These are phyloP conservation scores for Lepus timidus DNA, from an alignment of 2,113 vertebrate species.

Conservation along the genomic window DNA sequence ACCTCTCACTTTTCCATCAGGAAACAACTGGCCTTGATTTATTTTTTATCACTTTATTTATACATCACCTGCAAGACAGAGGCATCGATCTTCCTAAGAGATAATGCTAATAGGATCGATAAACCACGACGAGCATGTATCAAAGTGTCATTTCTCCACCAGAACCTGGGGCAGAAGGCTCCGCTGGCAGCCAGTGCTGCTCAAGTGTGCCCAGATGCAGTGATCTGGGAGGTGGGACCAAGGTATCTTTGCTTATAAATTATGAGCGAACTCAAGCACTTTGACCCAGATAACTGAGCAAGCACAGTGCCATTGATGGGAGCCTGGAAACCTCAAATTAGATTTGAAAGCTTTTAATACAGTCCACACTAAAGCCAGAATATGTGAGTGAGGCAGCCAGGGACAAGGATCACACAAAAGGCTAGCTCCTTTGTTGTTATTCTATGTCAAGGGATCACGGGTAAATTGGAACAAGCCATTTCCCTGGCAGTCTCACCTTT, in stretches of 20 bases:
- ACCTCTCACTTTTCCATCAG: constrained; percentile 80
- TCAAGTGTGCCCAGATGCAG: neutral
- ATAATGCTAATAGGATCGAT: constrained; percentile 91
- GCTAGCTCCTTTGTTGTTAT: neutral
- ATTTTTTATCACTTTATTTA: constrained; percentile 87
- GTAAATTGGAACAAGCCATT: neutral
- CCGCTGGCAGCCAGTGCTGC: constrained; percentile 60
- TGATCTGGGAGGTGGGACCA: constrained; percentile 61
- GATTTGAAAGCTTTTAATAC: constrained; percentile 21
- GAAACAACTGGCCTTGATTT: constrained; percentile 83
- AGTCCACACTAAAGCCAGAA: neutral
- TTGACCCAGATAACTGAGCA: constrained; percentile 49
- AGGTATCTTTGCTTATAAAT: constrained; percentile 80
- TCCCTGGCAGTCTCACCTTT: constrained; percentile 7
- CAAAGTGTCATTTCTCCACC: constrained; percentile 83
- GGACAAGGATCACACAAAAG: neutral
- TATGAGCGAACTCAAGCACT: constrained; percentile 73
- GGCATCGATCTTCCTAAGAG: constrained; percentile 88
- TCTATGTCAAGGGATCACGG: neutral
- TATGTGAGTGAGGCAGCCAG: neutral
- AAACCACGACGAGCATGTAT: constrained; percentile 84
- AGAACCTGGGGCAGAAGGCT: constrained; percentile 71
- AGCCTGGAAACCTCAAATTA: neutral
- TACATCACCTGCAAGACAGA: constrained; percentile 86
- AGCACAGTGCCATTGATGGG: neutral